phyloP scores from a whole-genome alignment of 1,140 invertebrate genomes.

The Pogonomyrmex californicus region DNA sequence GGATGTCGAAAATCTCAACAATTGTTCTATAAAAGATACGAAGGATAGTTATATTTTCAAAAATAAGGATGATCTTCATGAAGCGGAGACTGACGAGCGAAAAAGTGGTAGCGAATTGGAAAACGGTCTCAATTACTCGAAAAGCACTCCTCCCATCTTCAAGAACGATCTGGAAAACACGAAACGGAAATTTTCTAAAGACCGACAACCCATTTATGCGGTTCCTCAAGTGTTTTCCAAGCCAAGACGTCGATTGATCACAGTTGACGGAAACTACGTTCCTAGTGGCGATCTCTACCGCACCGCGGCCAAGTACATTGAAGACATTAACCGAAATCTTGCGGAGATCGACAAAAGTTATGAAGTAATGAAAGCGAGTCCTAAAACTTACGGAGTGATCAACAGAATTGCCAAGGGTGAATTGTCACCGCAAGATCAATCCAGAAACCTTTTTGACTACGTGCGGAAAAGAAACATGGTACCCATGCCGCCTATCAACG shows the following conservation, averaged over 20 bases:
- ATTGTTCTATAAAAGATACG: background rate
- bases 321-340: constrained; percentile 84
- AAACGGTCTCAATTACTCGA: background rate
- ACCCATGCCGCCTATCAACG: constrained; percentile 81
- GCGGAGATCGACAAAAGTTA: constrained; percentile 84
- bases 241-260: constrained; percentile 39
- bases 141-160: background rate
- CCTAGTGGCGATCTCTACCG: constrained; percentile 83
- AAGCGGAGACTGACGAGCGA: background rate
- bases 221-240: constrained; percentile 66
- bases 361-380: constrained; percentile 75
- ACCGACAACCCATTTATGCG: constrained; percentile 78
- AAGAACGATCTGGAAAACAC: background rate
- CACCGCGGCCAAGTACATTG: constrained; percentile 82
- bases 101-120: background rate
- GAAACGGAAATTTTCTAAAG: constrained; percentile 47
- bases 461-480: constrained; percentile 80
- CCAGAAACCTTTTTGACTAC: constrained; percentile 67
- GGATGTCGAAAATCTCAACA: constrained; percentile 20
- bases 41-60: background rate
- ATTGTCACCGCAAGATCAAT: background rate
- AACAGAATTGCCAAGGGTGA: constrained; percentile 75
- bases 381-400: constrained; percentile 77
- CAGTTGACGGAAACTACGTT: constrained; percentile 80
- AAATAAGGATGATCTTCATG: background rate